These are phyloP conservation scores for Nemapogon koenigi DNA, from an alignment of 2,888 invertebrate genomes.

Conservation along the genomic window DNA sequence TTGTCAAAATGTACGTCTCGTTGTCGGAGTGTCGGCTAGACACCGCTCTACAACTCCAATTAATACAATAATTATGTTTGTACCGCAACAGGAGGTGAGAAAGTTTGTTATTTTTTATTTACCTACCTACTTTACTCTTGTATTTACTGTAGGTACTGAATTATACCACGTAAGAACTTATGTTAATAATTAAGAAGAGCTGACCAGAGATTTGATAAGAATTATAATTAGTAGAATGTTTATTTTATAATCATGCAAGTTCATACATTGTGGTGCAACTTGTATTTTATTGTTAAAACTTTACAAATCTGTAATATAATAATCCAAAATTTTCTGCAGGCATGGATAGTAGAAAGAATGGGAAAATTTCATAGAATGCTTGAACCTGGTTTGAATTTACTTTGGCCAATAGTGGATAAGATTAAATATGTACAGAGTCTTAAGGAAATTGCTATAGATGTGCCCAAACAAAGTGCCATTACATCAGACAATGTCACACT, in stretches of 20 bases:
- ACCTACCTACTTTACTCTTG: background rate
- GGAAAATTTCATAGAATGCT: conserved; percentile 94
- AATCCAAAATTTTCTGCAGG: conserved; percentile 71
- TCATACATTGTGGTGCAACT: no score
- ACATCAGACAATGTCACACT: conserved; percentile 97
- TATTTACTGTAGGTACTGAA: no score
- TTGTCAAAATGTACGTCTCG: conserved; percentile 39
- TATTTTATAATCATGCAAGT: no score
- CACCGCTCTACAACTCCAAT: conserved; percentile 73
- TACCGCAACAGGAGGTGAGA: conserved; percentile 96
- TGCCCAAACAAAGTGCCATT: conserved; percentile 98
- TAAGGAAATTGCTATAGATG: conserved; percentile 99
- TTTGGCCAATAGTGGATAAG: conserved; percentile 90
- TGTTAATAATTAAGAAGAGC: no score
- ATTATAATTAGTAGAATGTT: no score
- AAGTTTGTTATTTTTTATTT: conserved; percentile 16
- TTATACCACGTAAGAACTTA: no score
- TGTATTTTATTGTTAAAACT: no score
- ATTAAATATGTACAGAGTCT: conserved; percentile 98
- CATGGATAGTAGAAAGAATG: conserved; percentile 98
- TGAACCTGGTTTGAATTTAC: conserved; percentile 92
- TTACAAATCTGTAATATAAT: background rate
- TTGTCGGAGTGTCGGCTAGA: conserved; percentile 41
- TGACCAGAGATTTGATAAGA: no score
- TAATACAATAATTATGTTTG: conserved; percentile 95